phyloP scores from a whole-genome alignment of 2,797 vertebrate species.

The Natrix natrix region DNA sequence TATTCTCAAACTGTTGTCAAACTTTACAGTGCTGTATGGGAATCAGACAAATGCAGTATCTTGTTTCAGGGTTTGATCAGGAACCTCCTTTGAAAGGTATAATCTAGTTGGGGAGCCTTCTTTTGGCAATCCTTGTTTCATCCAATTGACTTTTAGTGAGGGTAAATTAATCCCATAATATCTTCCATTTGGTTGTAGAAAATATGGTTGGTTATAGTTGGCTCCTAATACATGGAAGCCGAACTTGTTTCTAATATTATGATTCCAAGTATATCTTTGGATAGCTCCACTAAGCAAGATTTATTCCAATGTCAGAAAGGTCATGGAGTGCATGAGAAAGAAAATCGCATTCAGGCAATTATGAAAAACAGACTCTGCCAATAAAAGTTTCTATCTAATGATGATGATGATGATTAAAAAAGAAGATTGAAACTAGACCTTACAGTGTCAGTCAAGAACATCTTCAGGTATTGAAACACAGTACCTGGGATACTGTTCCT shows the following conservation, averaged over 20 bases:
- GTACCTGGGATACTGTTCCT: neutral
- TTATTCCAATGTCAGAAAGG: slow-evolving; percentile 54
- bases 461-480: slow-evolving; percentile 22
- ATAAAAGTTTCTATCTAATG: slow-evolving; percentile 14
- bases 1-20: neutral
- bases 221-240: slow-evolving; percentile 55
- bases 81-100: slow-evolving; percentile 4
- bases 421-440: neutral
- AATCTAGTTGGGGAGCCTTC: slow-evolving; percentile 32
- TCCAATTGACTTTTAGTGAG: slow-evolving; percentile 37
- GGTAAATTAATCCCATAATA: slow-evolving; percentile 47
- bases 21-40: neutral
- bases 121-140: slow-evolving; percentile 51
- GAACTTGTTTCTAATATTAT: slow-evolving; percentile 54
- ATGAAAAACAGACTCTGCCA: slow-evolving; percentile 44
- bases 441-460: neutral
- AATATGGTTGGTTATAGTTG: slow-evolving; percentile 58
- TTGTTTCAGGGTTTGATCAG: neutral
- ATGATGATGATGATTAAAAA: slow-evolving; percentile 6
- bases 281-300: slow-evolving; percentile 58
- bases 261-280: slow-evolving; percentile 65
- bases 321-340: slow-evolving; percentile 71
- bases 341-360: slow-evolving; percentile 50
- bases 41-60: slow-evolving; percentile 15
- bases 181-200: slow-evolving; percentile 55